These are phyloP conservation scores for Accipiter cooperii DNA, from an alignment of 2,113 vertebrate species.

Conservation along the genomic window DNA sequence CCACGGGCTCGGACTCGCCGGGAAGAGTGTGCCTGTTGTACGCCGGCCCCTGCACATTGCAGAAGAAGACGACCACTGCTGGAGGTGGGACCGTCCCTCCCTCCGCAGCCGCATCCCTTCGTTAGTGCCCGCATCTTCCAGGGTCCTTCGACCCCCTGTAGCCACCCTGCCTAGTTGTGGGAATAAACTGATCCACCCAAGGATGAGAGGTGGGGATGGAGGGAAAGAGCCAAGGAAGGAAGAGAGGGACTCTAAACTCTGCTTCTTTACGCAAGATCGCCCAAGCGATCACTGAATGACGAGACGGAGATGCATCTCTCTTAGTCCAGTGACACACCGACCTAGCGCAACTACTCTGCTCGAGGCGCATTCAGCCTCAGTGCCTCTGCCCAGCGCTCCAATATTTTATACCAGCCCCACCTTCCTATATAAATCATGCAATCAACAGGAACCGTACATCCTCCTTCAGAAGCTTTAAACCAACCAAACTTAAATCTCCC, in stretches of 20 bases:
- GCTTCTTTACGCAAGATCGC: not conserved
- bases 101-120: not conserved
- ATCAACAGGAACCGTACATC: not conserved
- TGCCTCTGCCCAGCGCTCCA: not conserved
- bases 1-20: constrained; percentile 22
- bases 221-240: not conserved
- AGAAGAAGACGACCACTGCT: not conserved
- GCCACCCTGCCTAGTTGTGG: not conserved
- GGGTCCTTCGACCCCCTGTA: too few species aligned
- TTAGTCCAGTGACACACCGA: not conserved
- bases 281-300: not conserved
- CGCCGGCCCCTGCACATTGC: constrained; percentile 59
- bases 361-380: not conserved
- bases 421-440: not conserved
- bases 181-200: not conserved
- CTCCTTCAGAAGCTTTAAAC: not conserved
- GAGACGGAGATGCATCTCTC: not conserved
- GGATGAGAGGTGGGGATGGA: not conserved
- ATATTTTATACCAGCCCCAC: not conserved
- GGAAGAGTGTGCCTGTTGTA: constrained; percentile 83
- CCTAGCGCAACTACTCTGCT: fast-evolving
- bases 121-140: fast-evolving
- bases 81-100: not conserved
- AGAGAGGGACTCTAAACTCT: not conserved
- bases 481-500: not conserved